Conservation (phyloP, 2,113 vertebrate genomes). For the Cynopterus brachyotis region DNA sequence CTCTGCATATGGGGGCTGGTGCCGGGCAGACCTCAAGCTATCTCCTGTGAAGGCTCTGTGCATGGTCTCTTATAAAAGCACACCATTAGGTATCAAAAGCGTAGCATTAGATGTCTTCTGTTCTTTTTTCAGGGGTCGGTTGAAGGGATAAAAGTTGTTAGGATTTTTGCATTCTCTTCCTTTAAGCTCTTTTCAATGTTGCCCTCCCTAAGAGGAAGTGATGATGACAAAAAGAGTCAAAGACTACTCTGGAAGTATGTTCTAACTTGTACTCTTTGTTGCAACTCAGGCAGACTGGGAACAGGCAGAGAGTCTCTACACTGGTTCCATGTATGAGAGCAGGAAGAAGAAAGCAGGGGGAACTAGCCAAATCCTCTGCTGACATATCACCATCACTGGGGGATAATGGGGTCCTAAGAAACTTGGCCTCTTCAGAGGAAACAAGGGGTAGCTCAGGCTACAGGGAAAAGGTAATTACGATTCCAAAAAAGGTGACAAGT, state of each 20-base stretch:
- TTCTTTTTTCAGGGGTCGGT: neutral
- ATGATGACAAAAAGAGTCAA: neutral
- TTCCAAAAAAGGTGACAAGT: neutral
- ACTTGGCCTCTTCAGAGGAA: neutral
- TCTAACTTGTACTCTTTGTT: neutral
- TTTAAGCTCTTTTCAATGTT: neutral
- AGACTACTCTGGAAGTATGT: neutral
- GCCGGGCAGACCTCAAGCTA: neutral
- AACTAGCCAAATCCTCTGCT: neutral
- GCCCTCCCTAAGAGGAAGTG: neutral
- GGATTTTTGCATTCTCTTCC: slow-evolving; percentile 29
- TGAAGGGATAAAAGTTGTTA: neutral
- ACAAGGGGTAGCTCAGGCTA: neutral
- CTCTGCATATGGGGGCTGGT: neutral
- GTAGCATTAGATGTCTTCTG: neutral
- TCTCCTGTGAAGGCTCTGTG: neutral
- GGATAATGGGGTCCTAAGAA: neutral
- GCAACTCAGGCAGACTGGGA: neutral
- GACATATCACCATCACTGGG: neutral
- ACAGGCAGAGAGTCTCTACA: neutral
- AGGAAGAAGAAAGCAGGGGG: neutral
- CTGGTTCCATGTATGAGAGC: neutral
- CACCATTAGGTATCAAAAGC: neutral
- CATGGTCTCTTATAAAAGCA: neutral
- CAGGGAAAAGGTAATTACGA: neutral